Evolutionary conservation across 2,888 invertebrate genomes (phyloP), one percentile per base, ranked within the genome.

Genomic region (Eupithecia vulgata): DNA sequence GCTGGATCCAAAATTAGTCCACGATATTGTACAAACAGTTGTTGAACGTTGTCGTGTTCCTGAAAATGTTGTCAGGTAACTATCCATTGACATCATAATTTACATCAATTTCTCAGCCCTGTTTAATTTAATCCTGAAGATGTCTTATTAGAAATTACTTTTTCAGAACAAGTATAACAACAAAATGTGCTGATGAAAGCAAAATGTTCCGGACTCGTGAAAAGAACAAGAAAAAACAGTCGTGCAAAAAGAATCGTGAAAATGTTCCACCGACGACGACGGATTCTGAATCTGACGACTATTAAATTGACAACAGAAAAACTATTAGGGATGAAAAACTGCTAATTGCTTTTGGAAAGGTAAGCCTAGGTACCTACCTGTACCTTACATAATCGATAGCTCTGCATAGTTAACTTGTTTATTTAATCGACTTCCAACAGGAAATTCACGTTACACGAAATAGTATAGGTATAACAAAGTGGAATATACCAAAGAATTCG

Each of bases 111-210:
- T 61, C 10, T 7, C 7, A 30, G 17, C 61, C 10, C 57, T 52
- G 21, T 52, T 8, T 52, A 57, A 25, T 57, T 57, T 25, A 57
- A 57, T 25, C 5, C 12, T 25, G 1, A 57, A 25, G 25, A 57
- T 1, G 25, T 25, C 57, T 7, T 61, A 61, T 3, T 34, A 7
- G 7, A 61, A 17, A 7, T 37, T 71, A 17, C 48, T 5, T 62
- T 85, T 84, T 64, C 85, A 94, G 95, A 68, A 92, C 90, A 21
- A 93, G 94, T n/a, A 95, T 96, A n/a, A 95, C 95, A 34, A 95
- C 95, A 0, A 96, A 95, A 85, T 96, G 95, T 80, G 95, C 95
- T 0, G 95, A 96, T 81, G 96, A 96, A 84, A 95, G 95, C 78
- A 96, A 95, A 87, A 95, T 95, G 95, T 88, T 88, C 62, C 93